These are phyloP conservation scores for Amiota mariae DNA, from an alignment of 2,888 invertebrate genomes.

Conservation along the genomic window DNA sequence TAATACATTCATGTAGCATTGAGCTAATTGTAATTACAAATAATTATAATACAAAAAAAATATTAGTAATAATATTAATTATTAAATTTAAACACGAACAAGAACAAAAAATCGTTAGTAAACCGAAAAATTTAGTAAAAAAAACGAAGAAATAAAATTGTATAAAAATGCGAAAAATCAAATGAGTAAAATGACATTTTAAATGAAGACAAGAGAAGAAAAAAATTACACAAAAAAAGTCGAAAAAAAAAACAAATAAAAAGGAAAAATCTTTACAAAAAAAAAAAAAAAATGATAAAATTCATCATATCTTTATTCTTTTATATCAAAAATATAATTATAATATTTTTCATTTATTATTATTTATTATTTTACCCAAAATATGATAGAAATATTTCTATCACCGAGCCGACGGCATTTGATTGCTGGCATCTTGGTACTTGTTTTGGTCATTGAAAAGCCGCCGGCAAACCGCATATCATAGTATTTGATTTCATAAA, in stretches of 20 bases:
- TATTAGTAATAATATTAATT: slow-evolving; percentile 51
- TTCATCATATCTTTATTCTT: slow-evolving; percentile 17
- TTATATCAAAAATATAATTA: neutral
- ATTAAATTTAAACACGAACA: slow-evolving; percentile 55
- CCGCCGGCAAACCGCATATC: neutral
- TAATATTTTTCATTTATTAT: slow-evolving; percentile 26
- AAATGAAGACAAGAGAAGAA: slow-evolving; percentile 45
- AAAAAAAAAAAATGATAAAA: slow-evolving; percentile 51
- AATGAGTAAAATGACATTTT: slow-evolving; percentile 27
- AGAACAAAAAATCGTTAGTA: slow-evolving; percentile 57
- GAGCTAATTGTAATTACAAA: slow-evolving; percentile 36
- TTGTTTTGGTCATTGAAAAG: neutral
- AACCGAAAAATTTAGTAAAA: slow-evolving; percentile 63
- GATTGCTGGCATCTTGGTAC: neutral
- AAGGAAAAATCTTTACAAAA: slow-evolving; percentile 66
- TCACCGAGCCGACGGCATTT: slow-evolving; percentile 16
- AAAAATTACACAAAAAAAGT: slow-evolving; percentile 50
- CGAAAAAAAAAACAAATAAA: slow-evolving; percentile 62
- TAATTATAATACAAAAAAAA: slow-evolving; percentile 56
- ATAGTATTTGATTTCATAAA: too few species aligned
- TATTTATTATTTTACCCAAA: neutral
- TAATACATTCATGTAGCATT: slow-evolving; percentile 29
- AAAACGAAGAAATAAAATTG: slow-evolving; percentile 30
- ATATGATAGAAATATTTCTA: too few species aligned
- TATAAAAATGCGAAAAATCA: slow-evolving; percentile 11